Conservation (phyloP, 2,113 vertebrate species). For the Myxocyprinus asiaticus region DNA sequence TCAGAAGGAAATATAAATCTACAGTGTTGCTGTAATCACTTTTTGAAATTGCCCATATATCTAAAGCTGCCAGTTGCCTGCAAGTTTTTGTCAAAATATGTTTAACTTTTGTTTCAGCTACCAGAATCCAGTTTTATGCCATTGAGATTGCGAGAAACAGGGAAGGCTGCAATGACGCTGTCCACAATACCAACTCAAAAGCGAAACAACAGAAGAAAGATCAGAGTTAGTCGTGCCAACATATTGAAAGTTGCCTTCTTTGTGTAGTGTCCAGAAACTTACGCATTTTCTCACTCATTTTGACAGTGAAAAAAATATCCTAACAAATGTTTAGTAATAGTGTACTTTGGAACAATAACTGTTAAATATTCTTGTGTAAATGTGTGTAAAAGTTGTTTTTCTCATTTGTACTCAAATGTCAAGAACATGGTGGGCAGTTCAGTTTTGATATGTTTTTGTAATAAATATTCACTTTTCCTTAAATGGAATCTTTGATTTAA, state of each 20-base stretch:
- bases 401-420: neutral
- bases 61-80: neutral
- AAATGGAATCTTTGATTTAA: too few species aligned
- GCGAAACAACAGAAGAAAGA: neutral
- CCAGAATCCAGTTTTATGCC: slow-evolving; percentile 91
- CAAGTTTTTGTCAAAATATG: neutral
- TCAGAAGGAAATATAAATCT: too few species aligned
- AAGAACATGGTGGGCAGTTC: neutral
- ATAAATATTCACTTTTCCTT: too few species aligned
- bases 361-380: neutral
- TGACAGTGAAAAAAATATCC: too few species aligned
- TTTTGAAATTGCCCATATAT: neutral
- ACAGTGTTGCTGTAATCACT: neutral
- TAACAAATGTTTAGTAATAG: too few species aligned
- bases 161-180: slow-evolving; percentile 79
- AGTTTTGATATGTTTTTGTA: too few species aligned
- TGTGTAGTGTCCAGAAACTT: too few species aligned
- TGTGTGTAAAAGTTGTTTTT: neutral
- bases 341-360: neutral
- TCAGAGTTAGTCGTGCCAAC: slow-evolving; percentile 9
- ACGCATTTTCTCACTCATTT: neutral
- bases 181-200: slow-evolving; percentile 61
- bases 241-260: neutral
- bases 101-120: slow-evolving; percentile 72
- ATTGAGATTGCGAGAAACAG: slow-evolving; percentile 82